A percentile compares a stretch with the other conserved stretches of the same genome.
phyloP scores from a whole-genome alignment of 2,888 invertebrate species.

The Amphipoea lucens region DNA sequence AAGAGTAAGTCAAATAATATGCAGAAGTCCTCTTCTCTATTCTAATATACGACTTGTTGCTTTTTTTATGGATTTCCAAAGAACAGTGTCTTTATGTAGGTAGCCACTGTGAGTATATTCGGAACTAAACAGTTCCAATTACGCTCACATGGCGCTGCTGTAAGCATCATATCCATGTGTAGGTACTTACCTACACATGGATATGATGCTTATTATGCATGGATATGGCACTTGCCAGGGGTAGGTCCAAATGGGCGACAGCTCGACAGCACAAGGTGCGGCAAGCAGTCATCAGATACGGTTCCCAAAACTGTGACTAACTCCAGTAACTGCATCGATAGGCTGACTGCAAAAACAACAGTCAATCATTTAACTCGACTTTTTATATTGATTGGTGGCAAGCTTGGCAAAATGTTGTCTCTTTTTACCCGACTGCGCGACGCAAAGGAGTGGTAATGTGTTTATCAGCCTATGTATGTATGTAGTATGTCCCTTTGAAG shows the following conservation, averaged over 20 bases:
- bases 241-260: not conserved
- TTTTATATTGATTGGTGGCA: not conserved
- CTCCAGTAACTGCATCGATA: no score
- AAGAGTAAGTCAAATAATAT: constrained; percentile 34
- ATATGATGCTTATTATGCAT: no score
- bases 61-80: not conserved
- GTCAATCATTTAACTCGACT: not conserved
- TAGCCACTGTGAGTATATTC: no score
- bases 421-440: not conserved
- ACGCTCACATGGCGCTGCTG: not conserved
- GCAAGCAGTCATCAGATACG: not conserved
- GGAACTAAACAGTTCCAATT: not conserved
- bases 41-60: not conserved
- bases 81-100: no score
- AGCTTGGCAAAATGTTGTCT: not conserved
- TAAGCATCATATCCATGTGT: not conserved
- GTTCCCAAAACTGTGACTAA: not conserved
- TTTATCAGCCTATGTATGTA: no score
- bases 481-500: no score
- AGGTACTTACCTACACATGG: no score
- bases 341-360: not conserved
- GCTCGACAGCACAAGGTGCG: not conserved
- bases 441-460: no score
- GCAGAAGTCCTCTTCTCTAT: not conserved
- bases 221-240: no score